phyloP scores from a whole-genome alignment of 2,888 invertebrate genomes.

The Pseudococcus jackbeardsleyi region DNA sequence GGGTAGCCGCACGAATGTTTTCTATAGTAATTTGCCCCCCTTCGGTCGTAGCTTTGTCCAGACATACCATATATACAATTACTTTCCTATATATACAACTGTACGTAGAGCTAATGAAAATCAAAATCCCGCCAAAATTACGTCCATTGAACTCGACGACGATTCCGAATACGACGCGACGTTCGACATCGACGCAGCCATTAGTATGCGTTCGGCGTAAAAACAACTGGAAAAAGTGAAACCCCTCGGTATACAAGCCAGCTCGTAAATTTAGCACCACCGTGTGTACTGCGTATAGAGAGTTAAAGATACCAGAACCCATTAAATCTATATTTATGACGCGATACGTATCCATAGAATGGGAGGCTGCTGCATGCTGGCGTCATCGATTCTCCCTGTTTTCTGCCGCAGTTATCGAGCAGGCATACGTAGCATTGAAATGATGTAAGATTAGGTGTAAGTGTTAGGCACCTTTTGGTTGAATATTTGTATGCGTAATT shows the following conservation, averaged over 20 bases:
- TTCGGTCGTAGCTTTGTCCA: not conserved
- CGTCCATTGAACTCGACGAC: conserved; percentile 16
- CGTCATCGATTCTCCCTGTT: conserved; percentile 13
- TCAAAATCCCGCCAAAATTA: not conserved
- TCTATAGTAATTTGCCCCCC: not conserved
- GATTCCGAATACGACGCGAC: not conserved
- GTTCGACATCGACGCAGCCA: not conserved
- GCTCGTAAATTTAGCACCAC: conserved; percentile 35
- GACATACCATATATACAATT: not conserved
- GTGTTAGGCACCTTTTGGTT: too few species aligned
- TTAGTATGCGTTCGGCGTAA: conserved; percentile 42
- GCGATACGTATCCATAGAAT: not conserved
- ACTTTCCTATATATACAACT: not conserved
- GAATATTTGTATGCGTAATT: too few species aligned
- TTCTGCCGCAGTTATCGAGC: too few species aligned
- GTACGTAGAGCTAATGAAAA: not conserved
- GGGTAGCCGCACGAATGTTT: not conserved
- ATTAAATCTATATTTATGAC: conserved; percentile 45
- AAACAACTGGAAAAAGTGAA: conserved; percentile 25
- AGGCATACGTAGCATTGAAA: too few species aligned
- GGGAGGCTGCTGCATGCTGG: not conserved
- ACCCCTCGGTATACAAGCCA: not conserved
- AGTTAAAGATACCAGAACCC: conserved; percentile 27
- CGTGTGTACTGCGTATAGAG: conserved; percentile 5
- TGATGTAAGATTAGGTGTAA: too few species aligned